Evolutionary conservation across 2,797 vertebrate species (phyloP).

Genomic region (Falco rusticolus): DNA sequence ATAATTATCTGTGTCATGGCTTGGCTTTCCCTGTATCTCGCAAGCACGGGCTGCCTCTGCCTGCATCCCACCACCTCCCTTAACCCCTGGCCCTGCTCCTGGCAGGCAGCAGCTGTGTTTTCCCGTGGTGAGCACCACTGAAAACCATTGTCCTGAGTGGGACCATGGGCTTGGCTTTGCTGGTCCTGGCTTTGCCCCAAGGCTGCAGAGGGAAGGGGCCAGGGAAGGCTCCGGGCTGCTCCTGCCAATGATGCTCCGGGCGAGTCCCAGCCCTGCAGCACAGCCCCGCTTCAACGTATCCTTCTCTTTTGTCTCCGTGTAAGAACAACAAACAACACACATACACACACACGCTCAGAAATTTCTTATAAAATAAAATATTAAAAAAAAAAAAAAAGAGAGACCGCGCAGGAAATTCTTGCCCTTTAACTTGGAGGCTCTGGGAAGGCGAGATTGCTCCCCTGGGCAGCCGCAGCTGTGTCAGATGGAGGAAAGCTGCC

Average conservation of each 20-base stretch:
- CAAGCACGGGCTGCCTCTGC: not conserved
- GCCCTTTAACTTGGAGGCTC: conserved; percentile 40
- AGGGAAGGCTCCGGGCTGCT: not conserved
- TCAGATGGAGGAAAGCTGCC: conserved; percentile 10
- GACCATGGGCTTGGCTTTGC: not conserved
- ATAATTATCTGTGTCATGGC: not conserved
- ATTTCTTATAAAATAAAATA: not conserved
- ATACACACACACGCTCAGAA: not conserved
- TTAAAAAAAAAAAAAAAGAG: not conserved
- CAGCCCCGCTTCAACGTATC: not conserved
- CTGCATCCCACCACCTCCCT: not conserved
- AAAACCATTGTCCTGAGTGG: not conserved
- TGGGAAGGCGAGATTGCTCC: conserved; percentile 8
- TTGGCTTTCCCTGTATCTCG: not conserved
- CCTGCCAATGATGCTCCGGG: accelerated
- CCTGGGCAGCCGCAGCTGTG: conserved; percentile 17
- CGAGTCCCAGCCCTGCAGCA: not conserved
- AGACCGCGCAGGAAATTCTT: conserved; percentile 48
- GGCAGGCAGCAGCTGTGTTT: not conserved
- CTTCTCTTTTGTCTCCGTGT: not conserved
- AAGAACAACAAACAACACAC: not conserved
- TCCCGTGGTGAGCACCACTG: accelerated
- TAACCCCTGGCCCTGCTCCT: not conserved
- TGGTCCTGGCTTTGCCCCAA: not conserved
- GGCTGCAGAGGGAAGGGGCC: not conserved